Base-by-base conservation (phyloP, 2,888 invertebrate genomes). In the Pocota personata region DNA sequence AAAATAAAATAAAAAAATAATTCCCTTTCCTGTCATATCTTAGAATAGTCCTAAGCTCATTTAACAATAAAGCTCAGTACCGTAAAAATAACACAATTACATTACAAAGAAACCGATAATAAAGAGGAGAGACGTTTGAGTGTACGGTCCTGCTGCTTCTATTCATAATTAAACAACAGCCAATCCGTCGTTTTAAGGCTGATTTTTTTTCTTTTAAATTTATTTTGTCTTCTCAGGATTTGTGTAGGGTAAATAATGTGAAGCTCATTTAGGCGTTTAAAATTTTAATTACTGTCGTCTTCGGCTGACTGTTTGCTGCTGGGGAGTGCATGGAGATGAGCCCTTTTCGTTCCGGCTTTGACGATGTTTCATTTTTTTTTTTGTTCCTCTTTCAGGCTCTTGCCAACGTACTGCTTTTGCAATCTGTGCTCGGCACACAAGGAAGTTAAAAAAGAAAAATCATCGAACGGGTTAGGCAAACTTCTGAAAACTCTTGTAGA, bases 241-340 rank as follows among this genome's bases (percentile, higher is more conserved):
- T 75, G 64, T 35, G 32, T 16, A 6, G 64, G 24, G 46, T 66
- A 75, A 64, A 57, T 73, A 75, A 64, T 57, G 64, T 66, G 46
- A 37, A 66, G 55, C 75, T 66, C 75, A 64, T 66, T 66, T 66
- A 43, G 35, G 75, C 64, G 52, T 66, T 64, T 66, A 57, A 57
- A 57, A 75, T 75, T 55, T 66, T 75, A 75, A 75, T 75, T 75
- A 75, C 75, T 66, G 46, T 75, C 55, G 55, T 57, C 64, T 32
- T 43, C 35, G 14, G 14, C 37, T 37, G 16, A 10, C 4, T 52
- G 48, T 60, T 60, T 50, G 14, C 14, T 40, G 14, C 19, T 10
- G 4, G 6, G 21, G 8, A 14, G 37, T 35, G 50, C 30, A 43
- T 43, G 21, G 2, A 14, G 32, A 52, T 55, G 52, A 64, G 32